phyloP scores from a whole-genome alignment of 2,797 vertebrate species.

The Tangara arthus region DNA sequence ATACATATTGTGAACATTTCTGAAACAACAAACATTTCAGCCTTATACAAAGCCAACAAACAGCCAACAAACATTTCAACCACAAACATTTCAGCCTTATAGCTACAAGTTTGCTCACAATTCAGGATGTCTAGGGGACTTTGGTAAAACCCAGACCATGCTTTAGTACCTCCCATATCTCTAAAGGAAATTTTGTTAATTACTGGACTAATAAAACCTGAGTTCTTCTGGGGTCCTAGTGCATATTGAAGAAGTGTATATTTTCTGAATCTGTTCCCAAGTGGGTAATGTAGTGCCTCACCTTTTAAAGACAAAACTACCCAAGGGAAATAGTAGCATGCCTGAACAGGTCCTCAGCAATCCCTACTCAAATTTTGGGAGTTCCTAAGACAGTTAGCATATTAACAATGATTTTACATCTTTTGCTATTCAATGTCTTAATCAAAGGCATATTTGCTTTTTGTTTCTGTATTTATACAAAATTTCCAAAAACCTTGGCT shows the following conservation, averaged over 20 bases:
- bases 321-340: background rate
- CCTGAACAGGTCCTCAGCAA: background rate
- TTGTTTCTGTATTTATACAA: background rate
- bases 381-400: background rate
- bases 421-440: background rate
- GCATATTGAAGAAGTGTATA: background rate
- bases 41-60: background rate
- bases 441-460: background rate
- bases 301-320: slow-evolving; percentile 13
- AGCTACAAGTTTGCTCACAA: background rate
- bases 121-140: background rate
- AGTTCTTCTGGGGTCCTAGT: background rate
- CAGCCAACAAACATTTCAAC: background rate
- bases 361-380: background rate
- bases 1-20: background rate
- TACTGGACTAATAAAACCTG: background rate
- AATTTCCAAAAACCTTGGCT: background rate
- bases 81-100: accelerated
- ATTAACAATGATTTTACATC: background rate
- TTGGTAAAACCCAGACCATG: background rate
- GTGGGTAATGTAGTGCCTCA: background rate
- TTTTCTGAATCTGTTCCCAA: background rate
- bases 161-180: background rate
- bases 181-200: background rate
- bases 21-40: background rate